phyloP scores from a whole-genome alignment of 2,113 vertebrate species.

The Sapayoa aenigma region DNA sequence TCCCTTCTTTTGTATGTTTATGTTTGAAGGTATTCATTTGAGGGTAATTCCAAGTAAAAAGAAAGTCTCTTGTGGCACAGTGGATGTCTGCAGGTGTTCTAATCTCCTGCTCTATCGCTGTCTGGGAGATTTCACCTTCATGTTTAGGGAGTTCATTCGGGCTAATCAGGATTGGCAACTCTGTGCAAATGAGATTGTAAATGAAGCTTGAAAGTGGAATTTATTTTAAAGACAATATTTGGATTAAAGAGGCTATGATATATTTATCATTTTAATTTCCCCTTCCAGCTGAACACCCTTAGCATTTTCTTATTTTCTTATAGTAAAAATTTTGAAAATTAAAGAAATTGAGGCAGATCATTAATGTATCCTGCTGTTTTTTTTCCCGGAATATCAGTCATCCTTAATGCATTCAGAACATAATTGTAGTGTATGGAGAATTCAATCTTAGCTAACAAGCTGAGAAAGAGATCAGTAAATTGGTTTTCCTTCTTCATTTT shows the following conservation, averaged over 20 bases:
- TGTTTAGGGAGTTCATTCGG: background rate
- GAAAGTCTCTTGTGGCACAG: background rate
- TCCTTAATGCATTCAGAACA: slow-evolving; percentile 17
- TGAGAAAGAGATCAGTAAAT: slow-evolving; percentile 39
- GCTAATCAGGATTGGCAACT: slow-evolving; percentile 34
- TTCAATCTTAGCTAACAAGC: slow-evolving; percentile 33
- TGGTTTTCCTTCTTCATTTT: slow-evolving; percentile 40
- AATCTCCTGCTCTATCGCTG: background rate
- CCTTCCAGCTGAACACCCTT: background rate
- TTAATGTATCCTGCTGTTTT: background rate
- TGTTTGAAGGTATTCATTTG: slow-evolving; percentile 8
- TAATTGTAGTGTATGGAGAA: slow-evolving; percentile 35
- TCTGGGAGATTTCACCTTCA: slow-evolving; percentile 23
- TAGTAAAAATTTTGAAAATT: background rate
- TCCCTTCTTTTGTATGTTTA: background rate
- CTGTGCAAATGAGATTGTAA: slow-evolving; percentile 23
- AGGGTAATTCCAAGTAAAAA: slow-evolving; percentile 27
- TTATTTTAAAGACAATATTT: slow-evolving; percentile 33
- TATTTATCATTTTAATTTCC: background rate
- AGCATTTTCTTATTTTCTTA: slow-evolving; percentile 4
- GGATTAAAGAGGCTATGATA: background rate
- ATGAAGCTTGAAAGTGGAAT: slow-evolving; percentile 1
- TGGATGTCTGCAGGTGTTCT: slow-evolving; percentile 46
- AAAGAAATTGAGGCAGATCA: background rate
- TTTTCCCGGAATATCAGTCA: background rate